A percentile compares a stretch with the other conserved stretches of the same genome.
phyloP scores from a whole-genome alignment of 2,113 vertebrate species.

The Morone chrysops region DNA sequence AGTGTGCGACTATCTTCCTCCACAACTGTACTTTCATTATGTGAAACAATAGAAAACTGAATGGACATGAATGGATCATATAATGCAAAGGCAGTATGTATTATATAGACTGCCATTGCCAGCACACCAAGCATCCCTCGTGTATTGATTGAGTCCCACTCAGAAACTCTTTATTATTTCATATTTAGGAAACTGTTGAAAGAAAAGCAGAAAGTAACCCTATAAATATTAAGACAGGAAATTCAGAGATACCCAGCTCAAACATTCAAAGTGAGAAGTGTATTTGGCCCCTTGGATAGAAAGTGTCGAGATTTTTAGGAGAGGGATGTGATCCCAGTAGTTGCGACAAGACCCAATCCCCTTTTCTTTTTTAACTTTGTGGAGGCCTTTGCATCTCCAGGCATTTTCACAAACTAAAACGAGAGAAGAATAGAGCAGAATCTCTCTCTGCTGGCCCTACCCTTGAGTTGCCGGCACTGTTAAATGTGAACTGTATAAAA shows the following conservation, averaged over 20 bases:
- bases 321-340: slow-evolving; percentile 41
- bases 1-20: too few species aligned
- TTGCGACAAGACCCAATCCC: slow-evolving; percentile 33
- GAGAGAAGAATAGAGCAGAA: slow-evolving; percentile 17
- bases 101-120: not conserved
- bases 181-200: not conserved
- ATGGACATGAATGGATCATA: not conserved
- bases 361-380: slow-evolving; percentile 22
- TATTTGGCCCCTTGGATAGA: slow-evolving; percentile 17
- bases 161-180: not conserved
- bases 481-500: slow-evolving; percentile 56
- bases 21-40: too few species aligned
- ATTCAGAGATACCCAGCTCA: slow-evolving; percentile 6
- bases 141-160: not conserved
- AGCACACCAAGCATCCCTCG: not conserved
- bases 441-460: slow-evolving; percentile 29
- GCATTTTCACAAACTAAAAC: slow-evolving; percentile 43
- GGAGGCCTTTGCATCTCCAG: slow-evolving; percentile 42
- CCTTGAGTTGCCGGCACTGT: slow-evolving; percentile 15
- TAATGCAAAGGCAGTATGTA: not conserved
- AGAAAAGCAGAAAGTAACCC: not conserved
- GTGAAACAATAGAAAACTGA: not conserved
- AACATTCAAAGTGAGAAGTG: not conserved
- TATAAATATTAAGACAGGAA: not conserved
- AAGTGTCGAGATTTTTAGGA: slow-evolving; percentile 12